Conservation (phyloP, 2,113 vertebrate genomes). For the Bubo bubo region DNA sequence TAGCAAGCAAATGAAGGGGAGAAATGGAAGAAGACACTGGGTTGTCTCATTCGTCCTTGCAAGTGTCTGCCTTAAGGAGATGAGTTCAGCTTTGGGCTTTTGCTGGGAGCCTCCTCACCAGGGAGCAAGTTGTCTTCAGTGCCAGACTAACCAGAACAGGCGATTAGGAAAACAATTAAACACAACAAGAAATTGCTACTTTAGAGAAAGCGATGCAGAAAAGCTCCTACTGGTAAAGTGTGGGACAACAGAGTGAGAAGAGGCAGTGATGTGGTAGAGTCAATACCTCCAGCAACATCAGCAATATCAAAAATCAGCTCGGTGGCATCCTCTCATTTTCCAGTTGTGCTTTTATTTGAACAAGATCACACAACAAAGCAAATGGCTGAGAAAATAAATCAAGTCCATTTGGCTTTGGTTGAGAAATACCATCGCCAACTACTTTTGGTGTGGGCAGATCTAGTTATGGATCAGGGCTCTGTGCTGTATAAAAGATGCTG, state of each 20-base stretch:
- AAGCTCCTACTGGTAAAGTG: neutral
- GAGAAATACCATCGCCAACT: neutral
- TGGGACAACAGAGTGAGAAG: neutral
- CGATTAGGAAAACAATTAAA: fast-evolving
- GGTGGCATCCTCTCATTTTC: neutral
- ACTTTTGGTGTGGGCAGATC: neutral
- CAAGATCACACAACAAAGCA: neutral
- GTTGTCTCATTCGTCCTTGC: neutral
- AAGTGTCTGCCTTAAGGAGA: neutral
- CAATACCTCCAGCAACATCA: neutral
- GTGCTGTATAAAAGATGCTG: neutral
- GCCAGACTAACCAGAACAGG: fast-evolving
- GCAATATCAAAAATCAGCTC: neutral
- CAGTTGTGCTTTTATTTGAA: neutral
- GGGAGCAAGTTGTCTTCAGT: neutral
- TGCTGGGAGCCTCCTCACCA: neutral
- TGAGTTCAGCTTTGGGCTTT: neutral
- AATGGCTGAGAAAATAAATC: neutral
- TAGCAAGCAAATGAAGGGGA: neutral
- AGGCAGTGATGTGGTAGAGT: neutral
- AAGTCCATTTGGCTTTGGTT: neutral
- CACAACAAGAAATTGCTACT: neutral
- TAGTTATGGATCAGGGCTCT: neutral
- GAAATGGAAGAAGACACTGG: neutral
- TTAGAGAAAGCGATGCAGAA: neutral